Percentiles rank a stretch among this genome's conserved stretches.
phyloP scores from a whole-genome alignment of 2,888 invertebrate species.

The Kuschelorhynchus macadamiae region DNA sequence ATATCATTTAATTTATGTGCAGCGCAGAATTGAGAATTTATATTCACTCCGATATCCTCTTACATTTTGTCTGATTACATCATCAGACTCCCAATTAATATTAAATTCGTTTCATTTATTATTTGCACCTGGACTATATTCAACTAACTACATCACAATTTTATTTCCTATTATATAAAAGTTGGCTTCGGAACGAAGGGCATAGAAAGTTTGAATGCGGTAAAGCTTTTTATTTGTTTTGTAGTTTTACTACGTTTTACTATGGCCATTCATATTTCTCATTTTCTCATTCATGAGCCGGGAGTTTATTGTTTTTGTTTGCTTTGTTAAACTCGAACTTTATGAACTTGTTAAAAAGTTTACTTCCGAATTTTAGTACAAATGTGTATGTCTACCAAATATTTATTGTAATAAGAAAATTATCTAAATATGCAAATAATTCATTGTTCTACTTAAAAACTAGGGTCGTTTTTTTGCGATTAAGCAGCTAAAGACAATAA shows the following conservation, averaged over 20 bases:
- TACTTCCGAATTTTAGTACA: not conserved
- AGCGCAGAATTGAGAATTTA: too few relatives aligned
- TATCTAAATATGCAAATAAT: too few relatives aligned
- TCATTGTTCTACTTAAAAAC: too few relatives aligned
- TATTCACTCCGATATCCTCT: too few relatives aligned
- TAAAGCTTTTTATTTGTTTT: slow-evolving; percentile 68
- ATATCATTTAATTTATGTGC: too few relatives aligned
- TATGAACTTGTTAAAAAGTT: slow-evolving; percentile 28
- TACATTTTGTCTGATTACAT: too few relatives aligned
- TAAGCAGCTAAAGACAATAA: too few relatives aligned
- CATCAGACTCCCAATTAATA: too few relatives aligned
- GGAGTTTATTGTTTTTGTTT: slow-evolving; percentile 50
- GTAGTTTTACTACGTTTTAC: slow-evolving; percentile 69
- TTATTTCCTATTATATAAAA: slow-evolving; percentile 55
- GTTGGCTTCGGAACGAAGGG: slow-evolving; percentile 50
- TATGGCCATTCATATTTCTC: slow-evolving; percentile 67
- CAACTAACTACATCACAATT: slow-evolving; percentile 45
- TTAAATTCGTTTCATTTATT: too few relatives aligned
- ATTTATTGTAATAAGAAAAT: not conserved
- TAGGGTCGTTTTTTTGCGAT: too few relatives aligned
- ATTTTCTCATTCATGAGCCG: slow-evolving; percentile 59
- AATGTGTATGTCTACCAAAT: too few relatives aligned
- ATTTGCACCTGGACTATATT: slow-evolving; percentile 31
- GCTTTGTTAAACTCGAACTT: slow-evolving; percentile 31
- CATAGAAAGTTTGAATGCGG: slow-evolving; percentile 63